phyloP scores from a whole-genome alignment of 2,797 vertebrate species.

The Takifugu ocellatus region DNA sequence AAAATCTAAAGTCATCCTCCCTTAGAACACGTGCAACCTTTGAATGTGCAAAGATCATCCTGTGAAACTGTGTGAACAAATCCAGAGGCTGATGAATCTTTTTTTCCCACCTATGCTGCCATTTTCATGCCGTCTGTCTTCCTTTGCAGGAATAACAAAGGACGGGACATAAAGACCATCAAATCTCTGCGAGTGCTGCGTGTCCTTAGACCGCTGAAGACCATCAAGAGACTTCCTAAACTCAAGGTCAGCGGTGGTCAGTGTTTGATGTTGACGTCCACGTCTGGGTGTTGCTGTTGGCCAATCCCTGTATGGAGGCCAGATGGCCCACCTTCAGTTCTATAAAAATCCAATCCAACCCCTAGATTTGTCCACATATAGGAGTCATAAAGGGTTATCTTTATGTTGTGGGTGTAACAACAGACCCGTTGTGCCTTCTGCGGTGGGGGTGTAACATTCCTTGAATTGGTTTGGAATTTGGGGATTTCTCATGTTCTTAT shows the following conservation, averaged over 20 bases:
- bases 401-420: neutral
- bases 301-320: no score
- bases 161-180: constrained; percentile 97
- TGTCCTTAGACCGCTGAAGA: constrained; percentile 94
- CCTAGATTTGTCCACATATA: no score
- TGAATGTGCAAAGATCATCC: neutral
- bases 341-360: no score
- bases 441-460: neutral
- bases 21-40: constrained; percentile 4
- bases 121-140: constrained; percentile 7
- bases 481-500: no score
- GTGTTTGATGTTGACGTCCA: neutral
- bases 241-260: constrained; percentile 82
- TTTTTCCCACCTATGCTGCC: no score
- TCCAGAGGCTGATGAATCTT: no score
- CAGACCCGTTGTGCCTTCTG: neutral
- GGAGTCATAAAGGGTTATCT: no score
- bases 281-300: no score
- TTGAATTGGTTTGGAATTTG: no score
- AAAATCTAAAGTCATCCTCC: constrained; percentile 24
- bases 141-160: constrained; percentile 85
- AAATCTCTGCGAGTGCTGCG: constrained; percentile 94
- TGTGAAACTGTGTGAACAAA: neutral
- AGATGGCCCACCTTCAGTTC: no score
- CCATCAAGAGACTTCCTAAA: constrained; percentile 96